Evolutionary conservation across 2,113 vertebrate genomes (phyloP).

Genomic region (Mus musculus): GRCm39 chr8:72006001-72006500

Average conservation of each 20-base stretch:
- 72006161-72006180: background rate
- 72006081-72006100: background rate
- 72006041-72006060: background rate
- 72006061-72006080: background rate
- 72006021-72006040: no score
- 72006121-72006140: no score
- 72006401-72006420: no score
- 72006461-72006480: background rate
- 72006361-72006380: background rate
- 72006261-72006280: no score
- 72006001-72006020: background rate
- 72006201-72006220: background rate
- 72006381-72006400: accelerated
- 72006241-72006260: background rate
- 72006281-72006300: background rate
- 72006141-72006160: background rate
- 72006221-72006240: background rate
- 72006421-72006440: background rate
- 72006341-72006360: background rate
- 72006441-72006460: background rate
- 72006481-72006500: background rate
- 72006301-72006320: background rate
- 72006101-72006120: background rate
- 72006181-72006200: no score
- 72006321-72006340: background rate